Evolutionary conservation across 2,113 vertebrate species (phyloP), one percentile per base, ranked within the genome.

Genomic region (Jacana jacana): DNA sequence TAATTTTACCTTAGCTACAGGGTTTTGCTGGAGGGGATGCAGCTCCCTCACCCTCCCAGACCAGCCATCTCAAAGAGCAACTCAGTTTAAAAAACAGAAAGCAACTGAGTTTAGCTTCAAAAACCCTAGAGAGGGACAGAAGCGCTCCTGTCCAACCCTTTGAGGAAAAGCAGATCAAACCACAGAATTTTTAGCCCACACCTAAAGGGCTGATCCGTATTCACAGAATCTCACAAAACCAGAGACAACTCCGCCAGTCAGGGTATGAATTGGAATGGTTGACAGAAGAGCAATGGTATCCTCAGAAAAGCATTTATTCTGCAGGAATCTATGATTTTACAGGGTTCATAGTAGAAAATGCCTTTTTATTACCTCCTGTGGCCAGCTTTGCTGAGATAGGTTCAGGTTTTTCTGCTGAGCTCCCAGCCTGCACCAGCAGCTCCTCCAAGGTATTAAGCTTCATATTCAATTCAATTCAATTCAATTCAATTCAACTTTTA

Each of bases 141-240:
- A 27, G 15, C 19, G 16, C 17, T 87, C 42, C 25, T 58, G 28
- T 42, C 40, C 61, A 68, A 7, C 37, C 11, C 8, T 11, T 3
- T 3, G 11, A 71, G 46, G 37, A 79, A 49, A 22, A 44, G 44
- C 11, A 54, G 40, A 42, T 11, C 25, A 39, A 48, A 27, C 9
- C 60, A 52, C 33, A 13, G 7, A 4, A 11, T 25, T 11, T 73
- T 52, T n/a, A n/a, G n/a, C n/a, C n/a, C 15, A 24, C 28, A 4
- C 16, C n/a, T 10, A 2, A 46, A n/a, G 13, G 33, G 18, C 64
- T 49, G 69, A 39, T 51, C 28, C 1, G 0, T 17, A 4, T 9
- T 19, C 9, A 4, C 35, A 76, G 27, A 18, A 63, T 15, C 42
- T 51, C 65, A 72, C 27, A 39, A 30, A 70, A 68, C 30, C 25